These are phyloP conservation scores for Drosophila paulistorum DNA, from an alignment of 1,140 invertebrate species.

Conservation along the genomic window DNA sequence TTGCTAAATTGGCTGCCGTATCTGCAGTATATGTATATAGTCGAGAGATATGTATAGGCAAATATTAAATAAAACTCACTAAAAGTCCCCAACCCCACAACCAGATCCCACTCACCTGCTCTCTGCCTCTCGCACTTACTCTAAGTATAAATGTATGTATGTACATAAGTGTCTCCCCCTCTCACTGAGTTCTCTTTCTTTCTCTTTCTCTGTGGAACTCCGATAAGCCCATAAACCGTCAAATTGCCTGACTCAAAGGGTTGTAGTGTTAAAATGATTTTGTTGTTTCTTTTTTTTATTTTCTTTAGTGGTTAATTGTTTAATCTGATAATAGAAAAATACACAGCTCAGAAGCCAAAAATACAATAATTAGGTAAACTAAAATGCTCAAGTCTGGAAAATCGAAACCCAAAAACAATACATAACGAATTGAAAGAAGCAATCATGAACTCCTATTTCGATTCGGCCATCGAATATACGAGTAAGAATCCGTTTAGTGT, in stretches of 20 bases:
- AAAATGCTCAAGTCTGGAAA: slow-evolving; percentile 51
- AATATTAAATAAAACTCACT: slow-evolving; percentile 1
- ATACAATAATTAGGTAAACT: slow-evolving; percentile 6
- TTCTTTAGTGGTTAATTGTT: slow-evolving; percentile 50
- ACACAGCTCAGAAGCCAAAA: slow-evolving; percentile 12
- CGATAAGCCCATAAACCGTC: slow-evolving; percentile 23
- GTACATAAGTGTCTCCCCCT: background rate
- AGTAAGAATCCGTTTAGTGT: slow-evolving; percentile 49
- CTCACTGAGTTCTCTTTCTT: background rate
- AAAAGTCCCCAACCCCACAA: slow-evolving; percentile 1
- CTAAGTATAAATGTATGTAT: background rate
- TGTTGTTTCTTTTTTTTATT: slow-evolving; percentile 41
- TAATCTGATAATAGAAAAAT: slow-evolving; percentile 50
- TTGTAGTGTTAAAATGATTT: slow-evolving; percentile 26
- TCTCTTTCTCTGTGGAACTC: background rate
- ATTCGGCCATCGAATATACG: slow-evolving; percentile 63
- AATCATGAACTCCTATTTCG: slow-evolving; percentile 68
- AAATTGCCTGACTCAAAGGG: slow-evolving; percentile 32
- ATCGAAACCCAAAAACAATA: slow-evolving; percentile 1
- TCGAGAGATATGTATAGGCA: slow-evolving; percentile 15
- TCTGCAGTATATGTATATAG: slow-evolving; percentile 14
- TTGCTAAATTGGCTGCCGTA: slow-evolving; percentile 73
- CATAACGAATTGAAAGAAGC: slow-evolving; percentile 13
- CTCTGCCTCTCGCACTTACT: background rate
- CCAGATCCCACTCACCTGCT: background rate